A percentile compares a stretch with the other conserved stretches of the same genome.
Evolutionary conservation across 1,140 invertebrate genomes (phyloP).

Genomic region (Drosophila tropicalis): DNA sequence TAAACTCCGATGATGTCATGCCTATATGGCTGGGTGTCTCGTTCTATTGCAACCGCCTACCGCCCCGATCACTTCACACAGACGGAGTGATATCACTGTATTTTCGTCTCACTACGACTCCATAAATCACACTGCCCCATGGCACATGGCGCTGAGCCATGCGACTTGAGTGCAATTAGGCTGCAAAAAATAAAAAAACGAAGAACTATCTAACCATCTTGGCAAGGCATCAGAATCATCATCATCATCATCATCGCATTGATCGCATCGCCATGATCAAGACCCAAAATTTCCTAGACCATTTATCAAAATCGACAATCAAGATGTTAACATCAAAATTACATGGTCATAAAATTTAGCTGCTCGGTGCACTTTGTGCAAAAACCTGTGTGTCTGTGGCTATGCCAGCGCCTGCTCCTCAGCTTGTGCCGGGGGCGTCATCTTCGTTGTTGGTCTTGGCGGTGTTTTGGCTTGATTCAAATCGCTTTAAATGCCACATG

Average conservation of each 20-base stretch:
- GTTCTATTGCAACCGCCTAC: too few relatives aligned
- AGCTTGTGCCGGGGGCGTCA: neutral
- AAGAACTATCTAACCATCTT: neutral
- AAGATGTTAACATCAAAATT: constrained; percentile 64
- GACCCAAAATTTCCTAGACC: constrained; percentile 21
- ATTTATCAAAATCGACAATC: constrained; percentile 62
- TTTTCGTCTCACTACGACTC: too few relatives aligned
- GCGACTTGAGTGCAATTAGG: too few relatives aligned
- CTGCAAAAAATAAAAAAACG: too few relatives aligned
- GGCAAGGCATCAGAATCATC: neutral
- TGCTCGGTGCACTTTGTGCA: neutral
- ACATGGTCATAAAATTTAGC: constrained; percentile 42
- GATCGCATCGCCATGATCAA: constrained; percentile 3
- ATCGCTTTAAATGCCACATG: constrained; percentile 9
- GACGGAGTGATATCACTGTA: constrained; percentile 20
- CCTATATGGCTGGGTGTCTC: too few relatives aligned
- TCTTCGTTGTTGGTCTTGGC: constrained; percentile 19
- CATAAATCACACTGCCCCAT: constrained; percentile 19
- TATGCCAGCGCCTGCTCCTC: neutral
- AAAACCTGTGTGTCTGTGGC: neutral
- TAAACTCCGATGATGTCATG: constrained; percentile 21
- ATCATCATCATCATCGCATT: too few relatives aligned
- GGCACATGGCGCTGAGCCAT: too few relatives aligned
- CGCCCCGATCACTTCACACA: too few relatives aligned
- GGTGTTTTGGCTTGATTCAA: constrained; percentile 15